These are phyloP conservation scores for Lamellibrachia luymesi DNA, from an alignment of 1,140 invertebrate genomes.

Conservation along the genomic window DNA sequence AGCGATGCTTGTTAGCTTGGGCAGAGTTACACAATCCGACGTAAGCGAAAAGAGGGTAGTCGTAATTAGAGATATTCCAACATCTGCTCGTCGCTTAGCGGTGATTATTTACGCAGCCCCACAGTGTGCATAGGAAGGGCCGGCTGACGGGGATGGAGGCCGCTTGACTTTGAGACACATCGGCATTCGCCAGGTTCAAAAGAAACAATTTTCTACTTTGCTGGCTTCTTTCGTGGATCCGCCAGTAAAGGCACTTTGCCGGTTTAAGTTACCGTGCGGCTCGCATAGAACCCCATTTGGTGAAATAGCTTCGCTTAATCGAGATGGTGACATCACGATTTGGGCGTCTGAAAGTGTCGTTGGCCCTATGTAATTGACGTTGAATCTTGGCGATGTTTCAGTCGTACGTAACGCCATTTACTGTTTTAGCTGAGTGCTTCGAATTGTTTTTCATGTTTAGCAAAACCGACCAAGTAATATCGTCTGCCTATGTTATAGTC, in stretches of 20 bases:
- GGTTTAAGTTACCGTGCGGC: neutral
- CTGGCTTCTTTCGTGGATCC: neutral
- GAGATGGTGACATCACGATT: neutral
- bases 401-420: too few species aligned
- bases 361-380: neutral
- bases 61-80: neutral
- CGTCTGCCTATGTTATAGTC: neutral
- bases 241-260: neutral
- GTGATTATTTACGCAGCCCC: neutral
- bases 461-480: neutral
- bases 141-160: neutral
- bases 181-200: neutral
- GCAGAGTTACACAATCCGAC: neutral
- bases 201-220: conserved; percentile 1
- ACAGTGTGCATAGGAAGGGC: neutral
- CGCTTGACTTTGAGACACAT: neutral
- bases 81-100: neutral
- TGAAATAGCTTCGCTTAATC: neutral
- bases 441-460: neutral
- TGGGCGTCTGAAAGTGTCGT: neutral
- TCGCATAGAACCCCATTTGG: neutral
- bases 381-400: neutral
- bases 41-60: neutral
- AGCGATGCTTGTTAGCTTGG: neutral
- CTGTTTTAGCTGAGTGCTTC: too few species aligned